A percentile compares a stretch with the other conserved stretches of the same genome.
These are phyloP conservation scores for Pontoporia blainvillei DNA, from an alignment of 2,113 vertebrate species.

Conservation along the genomic window DNA sequence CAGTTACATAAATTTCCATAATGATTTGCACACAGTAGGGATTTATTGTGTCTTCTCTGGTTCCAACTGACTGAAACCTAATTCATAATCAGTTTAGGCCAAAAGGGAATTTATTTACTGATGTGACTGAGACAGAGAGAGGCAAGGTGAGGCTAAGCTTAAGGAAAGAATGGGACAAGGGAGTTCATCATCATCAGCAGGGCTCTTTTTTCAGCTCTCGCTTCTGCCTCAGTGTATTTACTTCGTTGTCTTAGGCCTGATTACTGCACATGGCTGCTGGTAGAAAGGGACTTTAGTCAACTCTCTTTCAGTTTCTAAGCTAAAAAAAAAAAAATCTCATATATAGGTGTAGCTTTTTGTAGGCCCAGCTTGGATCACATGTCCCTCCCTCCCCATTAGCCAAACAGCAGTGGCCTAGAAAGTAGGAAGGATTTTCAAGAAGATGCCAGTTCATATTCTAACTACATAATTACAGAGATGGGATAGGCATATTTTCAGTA, in stretches of 20 bases:
- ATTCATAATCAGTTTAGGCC: neutral
- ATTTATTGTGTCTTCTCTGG: neutral
- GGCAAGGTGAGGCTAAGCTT: neutral
- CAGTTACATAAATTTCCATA: slow-evolving; percentile 1
- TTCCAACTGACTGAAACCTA: neutral
- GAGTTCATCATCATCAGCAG: neutral
- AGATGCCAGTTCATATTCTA: neutral
- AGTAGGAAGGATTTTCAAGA: neutral
- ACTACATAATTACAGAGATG: neutral
- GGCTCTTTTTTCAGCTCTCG: neutral
- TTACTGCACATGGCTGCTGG: neutral
- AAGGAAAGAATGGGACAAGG: neutral
- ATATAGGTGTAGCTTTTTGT: neutral
- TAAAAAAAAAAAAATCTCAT: neutral
- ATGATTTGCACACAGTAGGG: neutral
- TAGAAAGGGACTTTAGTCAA: neutral
- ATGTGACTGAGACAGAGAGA: neutral
- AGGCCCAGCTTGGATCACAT: neutral
- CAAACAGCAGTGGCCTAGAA: neutral
- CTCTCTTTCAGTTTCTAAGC: slow-evolving; percentile 13
- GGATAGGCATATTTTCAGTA: neutral
- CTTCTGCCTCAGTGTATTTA: neutral
- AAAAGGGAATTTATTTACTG: neutral
- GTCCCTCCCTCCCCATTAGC: neutral
- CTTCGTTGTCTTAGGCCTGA: neutral